Evolutionary conservation across 2,888 invertebrate species (phyloP).

Genomic region (Teleiodes luculella): DNA sequence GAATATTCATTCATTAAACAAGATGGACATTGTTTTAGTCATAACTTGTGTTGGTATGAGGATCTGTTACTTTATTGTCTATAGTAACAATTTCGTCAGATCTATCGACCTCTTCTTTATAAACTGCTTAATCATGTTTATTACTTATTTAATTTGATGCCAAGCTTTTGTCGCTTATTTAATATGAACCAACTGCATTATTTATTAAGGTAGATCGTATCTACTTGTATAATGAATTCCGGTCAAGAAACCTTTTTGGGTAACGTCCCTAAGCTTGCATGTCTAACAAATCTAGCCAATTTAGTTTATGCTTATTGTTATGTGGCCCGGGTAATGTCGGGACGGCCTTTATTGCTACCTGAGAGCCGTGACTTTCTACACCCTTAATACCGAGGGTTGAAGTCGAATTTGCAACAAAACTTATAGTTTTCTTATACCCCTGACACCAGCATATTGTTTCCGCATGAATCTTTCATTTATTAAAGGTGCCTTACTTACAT

Average conservation of each 20-base stretch:
- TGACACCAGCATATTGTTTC: conserved; percentile 10
- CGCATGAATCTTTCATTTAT: conserved; percentile 54
- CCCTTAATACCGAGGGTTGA: neutral
- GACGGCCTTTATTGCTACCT: conserved; percentile 38
- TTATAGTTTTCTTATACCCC: neutral
- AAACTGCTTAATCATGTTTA: too few relatives aligned
- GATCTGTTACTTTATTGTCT: too few relatives aligned
- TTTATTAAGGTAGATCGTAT: neutral
- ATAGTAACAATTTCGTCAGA: too few relatives aligned
- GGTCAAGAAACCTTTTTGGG: neutral
- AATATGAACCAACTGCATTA: neutral
- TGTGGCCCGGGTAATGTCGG: conserved; percentile 39
- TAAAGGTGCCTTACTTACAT: conserved; percentile 35
- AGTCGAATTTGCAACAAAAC: neutral
- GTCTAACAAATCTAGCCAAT: conserved; percentile 51
- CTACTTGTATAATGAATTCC: neutral
- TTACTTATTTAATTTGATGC: too few relatives aligned
- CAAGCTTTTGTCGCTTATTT: neutral
- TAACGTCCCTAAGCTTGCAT: conserved; percentile 29
- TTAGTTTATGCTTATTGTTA: conserved; percentile 60
- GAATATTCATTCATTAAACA: too few relatives aligned
- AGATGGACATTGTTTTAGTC: too few relatives aligned
- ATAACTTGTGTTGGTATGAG: too few relatives aligned
- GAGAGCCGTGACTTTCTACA: conserved; percentile 1
- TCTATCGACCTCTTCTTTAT: too few relatives aligned